phyloP scores from a whole-genome alignment of 2,888 invertebrate genomes.

The Ditylenchus weischeri region DNA sequence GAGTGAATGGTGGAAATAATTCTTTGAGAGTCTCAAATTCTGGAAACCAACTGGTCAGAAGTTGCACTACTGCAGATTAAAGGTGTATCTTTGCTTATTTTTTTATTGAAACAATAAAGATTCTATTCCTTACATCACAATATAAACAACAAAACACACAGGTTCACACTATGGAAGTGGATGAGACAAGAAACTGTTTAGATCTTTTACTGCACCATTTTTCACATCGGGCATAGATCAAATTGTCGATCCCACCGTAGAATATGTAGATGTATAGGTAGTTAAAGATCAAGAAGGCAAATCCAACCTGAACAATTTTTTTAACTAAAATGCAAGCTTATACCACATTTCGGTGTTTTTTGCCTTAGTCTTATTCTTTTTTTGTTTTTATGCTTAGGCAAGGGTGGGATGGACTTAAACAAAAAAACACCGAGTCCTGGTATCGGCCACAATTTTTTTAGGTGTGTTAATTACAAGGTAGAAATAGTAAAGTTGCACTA shows the following conservation, averaged over 20 bases:
- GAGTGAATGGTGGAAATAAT: conserved; percentile 18
- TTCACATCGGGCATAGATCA: conserved; percentile 41
- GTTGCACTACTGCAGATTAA: conserved; percentile 49
- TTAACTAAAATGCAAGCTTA: too few relatives aligned
- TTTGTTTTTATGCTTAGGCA: too few relatives aligned
- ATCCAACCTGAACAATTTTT: conserved; percentile 40
- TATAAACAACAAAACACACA: background rate
- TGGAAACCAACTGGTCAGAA: conserved; percentile 44
- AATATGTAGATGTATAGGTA: conserved; percentile 42
- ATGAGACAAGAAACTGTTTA: conserved; percentile 4
- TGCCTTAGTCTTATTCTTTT: too few relatives aligned
- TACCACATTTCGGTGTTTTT: too few relatives aligned
- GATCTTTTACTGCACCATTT: conserved; percentile 14
- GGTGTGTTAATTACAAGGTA: too few relatives aligned
- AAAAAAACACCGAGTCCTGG: too few relatives aligned
- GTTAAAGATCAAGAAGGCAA: conserved; percentile 45
- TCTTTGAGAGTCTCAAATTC: conserved; percentile 30
- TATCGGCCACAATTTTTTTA: too few relatives aligned
- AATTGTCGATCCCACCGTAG: conserved; percentile 54
- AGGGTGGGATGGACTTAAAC: too few relatives aligned
- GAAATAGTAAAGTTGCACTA: too few relatives aligned
- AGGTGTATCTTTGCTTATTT: background rate
- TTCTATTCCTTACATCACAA: background rate
- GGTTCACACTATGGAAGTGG: conserved; percentile 1
- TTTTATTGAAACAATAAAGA: conserved; percentile 5